Percentiles rank a stretch among this genome's conserved stretches.
Evolutionary conservation across 2,797 vertebrate genomes (phyloP).

Genomic region (Parauchenoglanis punctatus): DNA sequence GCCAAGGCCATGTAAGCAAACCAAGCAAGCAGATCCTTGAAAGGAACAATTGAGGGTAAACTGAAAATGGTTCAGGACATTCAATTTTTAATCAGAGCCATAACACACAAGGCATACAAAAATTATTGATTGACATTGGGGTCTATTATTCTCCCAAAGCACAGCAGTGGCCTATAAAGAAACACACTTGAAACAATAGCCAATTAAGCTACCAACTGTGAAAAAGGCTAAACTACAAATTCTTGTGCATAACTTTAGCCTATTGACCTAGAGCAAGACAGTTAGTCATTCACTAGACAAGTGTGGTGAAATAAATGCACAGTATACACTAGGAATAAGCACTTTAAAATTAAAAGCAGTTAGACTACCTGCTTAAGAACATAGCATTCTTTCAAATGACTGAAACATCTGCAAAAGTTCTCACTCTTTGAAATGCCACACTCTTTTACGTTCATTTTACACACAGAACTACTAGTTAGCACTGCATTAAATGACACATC

Average conservation of each 20-base stretch:
- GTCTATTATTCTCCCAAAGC: conserved; percentile 4
- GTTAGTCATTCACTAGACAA: not conserved
- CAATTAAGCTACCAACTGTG: not conserved
- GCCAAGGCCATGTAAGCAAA: too few relatives aligned
- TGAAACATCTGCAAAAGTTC: not conserved
- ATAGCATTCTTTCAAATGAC: not conserved
- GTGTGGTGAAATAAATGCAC: not conserved
- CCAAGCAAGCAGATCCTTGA: too few relatives aligned
- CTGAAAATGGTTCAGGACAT: conserved; percentile 43
- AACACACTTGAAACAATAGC: not conserved
- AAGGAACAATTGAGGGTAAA: conserved; percentile 51
- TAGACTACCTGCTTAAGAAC: not conserved
- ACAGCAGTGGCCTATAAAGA: not conserved
- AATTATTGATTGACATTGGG: not conserved
- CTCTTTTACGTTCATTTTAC: not conserved
- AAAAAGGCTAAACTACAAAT: not conserved
- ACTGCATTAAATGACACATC: not conserved
- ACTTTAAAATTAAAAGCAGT: not conserved
- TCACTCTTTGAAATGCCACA: not conserved
- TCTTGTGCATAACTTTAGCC: not conserved
- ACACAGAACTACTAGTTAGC: not conserved
- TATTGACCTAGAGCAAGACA: not conserved
- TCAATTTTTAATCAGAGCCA: conserved; percentile 44
- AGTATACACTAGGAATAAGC: not conserved
- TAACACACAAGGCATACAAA: conserved; percentile 21